phyloP scores from a whole-genome alignment of 2,797 vertebrate species.

The Telmatherina bonti region DNA sequence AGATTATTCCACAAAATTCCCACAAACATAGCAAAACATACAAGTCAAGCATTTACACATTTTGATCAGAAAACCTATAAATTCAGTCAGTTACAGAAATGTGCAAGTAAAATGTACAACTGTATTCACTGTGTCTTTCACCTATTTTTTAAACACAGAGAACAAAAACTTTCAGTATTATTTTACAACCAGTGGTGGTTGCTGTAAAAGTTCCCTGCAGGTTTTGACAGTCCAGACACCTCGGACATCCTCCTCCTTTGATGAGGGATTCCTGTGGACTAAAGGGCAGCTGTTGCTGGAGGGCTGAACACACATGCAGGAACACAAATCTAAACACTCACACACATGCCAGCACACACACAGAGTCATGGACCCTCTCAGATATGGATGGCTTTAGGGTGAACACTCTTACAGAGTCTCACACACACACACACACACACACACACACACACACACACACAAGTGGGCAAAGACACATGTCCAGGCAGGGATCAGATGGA shows the following conservation, averaged over 20 bases:
- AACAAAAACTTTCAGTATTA: slow-evolving; percentile 19
- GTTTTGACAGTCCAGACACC: slow-evolving; percentile 69
- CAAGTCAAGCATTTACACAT: neutral
- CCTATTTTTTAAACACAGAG: slow-evolving; percentile 1
- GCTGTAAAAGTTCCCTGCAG: slow-evolving; percentile 56
- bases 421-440: slow-evolving; percentile 18
- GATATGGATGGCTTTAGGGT: slow-evolving; percentile 64
- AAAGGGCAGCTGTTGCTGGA: slow-evolving; percentile 61
- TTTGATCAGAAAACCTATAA: neutral
- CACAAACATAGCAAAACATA: neutral
- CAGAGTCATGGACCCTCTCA: slow-evolving; percentile 41
- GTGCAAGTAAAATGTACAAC: neutral
- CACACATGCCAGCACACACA: slow-evolving; percentile 56
- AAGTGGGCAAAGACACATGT: slow-evolving; percentile 61
- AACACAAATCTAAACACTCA: slow-evolving; percentile 57
- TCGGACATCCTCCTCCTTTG: slow-evolving; percentile 68
- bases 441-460: too few relatives aligned
- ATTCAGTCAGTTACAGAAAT: too few relatives aligned
- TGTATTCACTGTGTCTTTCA: slow-evolving; percentile 6
- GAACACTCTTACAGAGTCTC: slow-evolving; percentile 15
- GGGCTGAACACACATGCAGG: slow-evolving; percentile 52
- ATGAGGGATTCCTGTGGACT: slow-evolving; percentile 71
- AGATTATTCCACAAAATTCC: neutral
- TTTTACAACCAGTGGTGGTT: slow-evolving; percentile 23
- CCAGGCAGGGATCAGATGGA: slow-evolving; percentile 75